Base-by-base conservation (phyloP, 2,113 vertebrate genomes). In the Triplophysa siluroides region DNA sequence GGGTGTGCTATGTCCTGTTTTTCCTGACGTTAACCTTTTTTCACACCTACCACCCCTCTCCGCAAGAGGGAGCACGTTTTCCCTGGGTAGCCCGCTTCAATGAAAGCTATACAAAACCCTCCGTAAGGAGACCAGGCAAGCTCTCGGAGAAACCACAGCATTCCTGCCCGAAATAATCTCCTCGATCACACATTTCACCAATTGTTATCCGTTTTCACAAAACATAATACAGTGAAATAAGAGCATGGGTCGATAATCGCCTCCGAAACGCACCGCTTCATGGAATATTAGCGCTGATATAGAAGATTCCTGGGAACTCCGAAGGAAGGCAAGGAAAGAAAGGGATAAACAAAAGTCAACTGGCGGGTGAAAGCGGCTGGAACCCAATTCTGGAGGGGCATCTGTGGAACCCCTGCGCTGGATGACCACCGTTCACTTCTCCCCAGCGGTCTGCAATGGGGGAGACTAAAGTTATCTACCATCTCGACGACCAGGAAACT, bases 381-480 rank as follows among this genome's bases (percentile, higher is more conserved):
- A 72, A 80, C 29, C 78, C 64, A 58, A 61, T 78, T 80, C 66
- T 69, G 66, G 79, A 77, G 69, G 52, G 76, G 81, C 62, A 58
- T 43, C 62, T 56, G 54, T 76, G 71, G 79, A 33, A 16, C 78
- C 90, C 90, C 86, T 85, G 87, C 89, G 85, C 91, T 92, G 90
- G 87, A 93, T 93, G 92, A 86, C 87, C 91, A 86, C 90, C 85
- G 90, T 83, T 82, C 86, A 82, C 83, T 77, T 87, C 81, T 83
- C 88, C 89, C 89, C 64, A 91, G 88, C 87, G 83, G 76, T 86
- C 87, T 86, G 92, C 90, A 89, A 96, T 96, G 95, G 95, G 93
- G 90, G 95, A 98, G 93, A 98, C 97, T 76, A 98, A 98, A 92
- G 96, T 98, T 85, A 98, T 98, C 86, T 98, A 98, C 95, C 97